Base-by-base conservation (phyloP, 2,113 vertebrate species). In the Forbesichthys papilliferus region DNA sequence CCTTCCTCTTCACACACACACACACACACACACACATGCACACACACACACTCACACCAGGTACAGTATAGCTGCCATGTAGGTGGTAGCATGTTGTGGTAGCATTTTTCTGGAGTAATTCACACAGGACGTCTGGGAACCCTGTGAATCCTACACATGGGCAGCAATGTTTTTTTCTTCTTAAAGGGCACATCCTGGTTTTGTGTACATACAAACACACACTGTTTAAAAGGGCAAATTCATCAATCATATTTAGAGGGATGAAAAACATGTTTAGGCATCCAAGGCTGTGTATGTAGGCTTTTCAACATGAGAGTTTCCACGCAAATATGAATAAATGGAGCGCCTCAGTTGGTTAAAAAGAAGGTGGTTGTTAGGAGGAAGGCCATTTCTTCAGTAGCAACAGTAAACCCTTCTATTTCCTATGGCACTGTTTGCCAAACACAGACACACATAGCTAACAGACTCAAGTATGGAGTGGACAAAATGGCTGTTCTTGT, bases 401-500 rank as follows among this genome's bases (percentile, higher is more conserved):
- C 52, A 11, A 55, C 69, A 68, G 75, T 49, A 60, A 55, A 48
- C 70, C 66, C 54, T 48, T 56, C 60, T 64, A 62, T 73, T 74
- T 81, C 79, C 79, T 70, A 53, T 3, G 10, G 10, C 48, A 67
- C 63, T 13, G 46, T 46, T 61, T 71, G 74, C 66, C 82, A 77
- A 73, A 66, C 67, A 78, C 53, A 48, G 60, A 61, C 49, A 61
- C 56, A 68, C 78, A 71, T 73, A 68, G 73, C 82, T 79, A 86
- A 84, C 68, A 71, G 53, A 81, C 42, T 18, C 67, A 83, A 58
- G 71, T 76, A 75, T 75, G 55, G 65, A 54, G 20, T 60, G 61
- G 53, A 73, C 68, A 78, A 75, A 84, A 81, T 80, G 56, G 68
- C 61, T 62, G 83, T 58, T 84, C 72, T 73, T 82, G 60, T 73